Evolutionary conservation across 2,888 invertebrate species (phyloP), one percentile per base, ranked within the genome.

Genomic region (Limnephilus marmoratus): DNA sequence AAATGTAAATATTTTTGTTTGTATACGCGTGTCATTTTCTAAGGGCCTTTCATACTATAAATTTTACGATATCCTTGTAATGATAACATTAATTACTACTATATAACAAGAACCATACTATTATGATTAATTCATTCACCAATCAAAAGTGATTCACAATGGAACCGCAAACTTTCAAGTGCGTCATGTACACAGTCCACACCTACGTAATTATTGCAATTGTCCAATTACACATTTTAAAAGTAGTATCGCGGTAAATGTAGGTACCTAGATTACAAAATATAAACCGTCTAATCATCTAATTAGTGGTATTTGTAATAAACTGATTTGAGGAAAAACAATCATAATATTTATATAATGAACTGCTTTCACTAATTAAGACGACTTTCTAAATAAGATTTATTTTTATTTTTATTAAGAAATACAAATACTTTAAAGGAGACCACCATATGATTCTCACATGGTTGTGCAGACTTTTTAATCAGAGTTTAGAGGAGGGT

Each of bases 71-170:
- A 68, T 68, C 68, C 68, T 68, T 68, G 68, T 68, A 68, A 68
- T 68, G 24, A 68, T 24, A 68, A 68, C n/a, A 68, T 68, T n/a
- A 68, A 68, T 68, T 68, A 68, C 24, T 68, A 68, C 68, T 68
- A 24, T 24, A n/a, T 45, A 45, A 45, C 45, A 45, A 24, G n/a
- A 9, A 68, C 24, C 68, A 68, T 68, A 68, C 24, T 68, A 68
- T 24, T 68, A 68, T 68, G 68, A 68, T 68, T 68, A 68, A 68
- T 68, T 68, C n/a, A 68, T 68, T 68, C 68, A 24, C 68, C 24
- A 68, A 68, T n/a, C 68, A 68, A 68, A 68, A 68, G 68, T 68
- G 68, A 68, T 68, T 68, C 68, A 68, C 68, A 68, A 68, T 68
- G 68, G 68, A 68, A 68, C 68, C 68, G 68, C 68, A 68, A 68